Conservation (phyloP, 2,888 invertebrate genomes). For the Eupithecia tripunctaria region DNA sequence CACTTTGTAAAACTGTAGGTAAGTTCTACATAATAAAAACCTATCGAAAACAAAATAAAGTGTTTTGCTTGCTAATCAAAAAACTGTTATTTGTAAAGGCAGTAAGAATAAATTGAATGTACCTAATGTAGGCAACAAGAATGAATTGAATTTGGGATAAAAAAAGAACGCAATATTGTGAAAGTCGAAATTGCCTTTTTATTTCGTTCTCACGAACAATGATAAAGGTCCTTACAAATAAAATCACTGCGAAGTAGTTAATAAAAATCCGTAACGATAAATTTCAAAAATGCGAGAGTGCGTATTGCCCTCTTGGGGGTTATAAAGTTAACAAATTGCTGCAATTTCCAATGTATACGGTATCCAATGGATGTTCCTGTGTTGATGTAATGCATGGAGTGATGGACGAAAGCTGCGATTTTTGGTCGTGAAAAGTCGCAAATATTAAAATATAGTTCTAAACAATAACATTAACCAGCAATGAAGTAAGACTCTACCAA, state of each 20-base stretch:
- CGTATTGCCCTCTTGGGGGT: conserved; percentile 59
- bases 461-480: too few species aligned
- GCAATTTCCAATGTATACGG: conserved; percentile 70
- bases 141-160: conserved; percentile 1
- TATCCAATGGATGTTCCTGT: conserved; percentile 63
- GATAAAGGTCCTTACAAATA: conserved; percentile 37
- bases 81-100: background rate
- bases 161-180: conserved; percentile 10
- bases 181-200: conserved; percentile 15
- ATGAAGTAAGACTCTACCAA: too few species aligned
- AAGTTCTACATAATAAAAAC: background rate
- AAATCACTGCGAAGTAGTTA: conserved; percentile 43
- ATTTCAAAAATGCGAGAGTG: conserved; percentile 60
- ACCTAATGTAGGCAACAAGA: background rate
- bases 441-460: too few species aligned
- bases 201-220: conserved; percentile 22
- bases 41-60: background rate
- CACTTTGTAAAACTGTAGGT: background rate
- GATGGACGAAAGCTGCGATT: conserved; percentile 17
- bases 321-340: conserved; percentile 72
- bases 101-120: conserved; percentile 1
- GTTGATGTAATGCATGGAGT: conserved; percentile 39
- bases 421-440: background rate
- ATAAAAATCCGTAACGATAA: conserved; percentile 53
- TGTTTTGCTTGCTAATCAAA: background rate